Evolutionary conservation across 2,888 invertebrate genomes (phyloP), one percentile per base, ranked within the genome.

Genomic region (Scaptomyza tumidula): DNA sequence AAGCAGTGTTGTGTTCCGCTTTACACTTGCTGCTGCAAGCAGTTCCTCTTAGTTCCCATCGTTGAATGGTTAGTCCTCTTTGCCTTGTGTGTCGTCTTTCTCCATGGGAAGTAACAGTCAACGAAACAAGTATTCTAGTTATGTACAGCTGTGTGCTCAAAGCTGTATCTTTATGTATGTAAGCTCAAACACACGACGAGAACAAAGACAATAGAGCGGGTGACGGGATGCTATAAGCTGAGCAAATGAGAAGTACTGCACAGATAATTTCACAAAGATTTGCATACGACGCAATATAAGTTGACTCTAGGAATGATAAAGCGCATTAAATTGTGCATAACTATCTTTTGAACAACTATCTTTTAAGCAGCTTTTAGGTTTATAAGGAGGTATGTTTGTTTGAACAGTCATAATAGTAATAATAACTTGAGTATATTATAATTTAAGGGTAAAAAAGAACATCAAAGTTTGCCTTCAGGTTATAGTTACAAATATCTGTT

Each of bases 1-100:
- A 14, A 13, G 35, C 35, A 9, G 41, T 60, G 46, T 31, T 37
- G 71, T 19, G 71, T 14, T 63, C 6, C 44, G 44, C 53, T 43
- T 39, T 50, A 7, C 33, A 55, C 53, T 54, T 50, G 52, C 73
- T n/a, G 11, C n/a, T 11, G 24, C 24, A n/a, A n/a, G 31, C 31
- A 13, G 16, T 49, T 31, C 13, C 48, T 16, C 31, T 16, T 41
- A 41, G 41, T 16, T 7, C 7, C n/a, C 50, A 66, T 11, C 19
- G 31, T n/a, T 33, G n/a, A 37, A 49, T 7, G n/a, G 24, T 14
- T 29, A n/a, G 27, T 41, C 24, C 24, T 37, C 14, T 33, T 13
- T 60, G 64, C 13, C 16, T 14, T 35, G 10, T 33, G 33, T 33
- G 10, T 52, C 24, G 14, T 35, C 33, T 52, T 2, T 2, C 19